These are phyloP conservation scores for Cryptoprocta ferox DNA, from an alignment of 2,797 vertebrate species.

Conservation along the genomic window DNA sequence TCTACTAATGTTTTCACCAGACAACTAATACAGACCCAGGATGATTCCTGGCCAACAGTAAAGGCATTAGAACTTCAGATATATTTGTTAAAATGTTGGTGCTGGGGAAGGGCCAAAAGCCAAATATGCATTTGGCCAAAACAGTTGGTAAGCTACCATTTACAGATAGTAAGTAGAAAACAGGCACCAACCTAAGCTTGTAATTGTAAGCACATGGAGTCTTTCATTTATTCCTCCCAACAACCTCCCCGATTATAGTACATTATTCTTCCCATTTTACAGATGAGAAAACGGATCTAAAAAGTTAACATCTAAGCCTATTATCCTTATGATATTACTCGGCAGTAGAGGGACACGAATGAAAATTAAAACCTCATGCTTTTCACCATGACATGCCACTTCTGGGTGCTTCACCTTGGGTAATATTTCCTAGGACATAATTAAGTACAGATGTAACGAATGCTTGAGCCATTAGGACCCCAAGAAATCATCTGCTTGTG, in stretches of 20 bases:
- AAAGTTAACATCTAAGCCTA: not conserved
- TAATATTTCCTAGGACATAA: constrained; percentile 59
- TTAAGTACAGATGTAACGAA: constrained; percentile 72
- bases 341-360: not conserved
- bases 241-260: not conserved
- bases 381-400: not conserved
- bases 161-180: not conserved
- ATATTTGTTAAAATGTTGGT: constrained; percentile 45
- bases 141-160: not conserved
- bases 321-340: not conserved
- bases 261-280: not conserved
- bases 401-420: constrained; percentile 32
- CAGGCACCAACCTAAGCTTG: not conserved
- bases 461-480: constrained; percentile 58
- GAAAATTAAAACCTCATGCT: not conserved
- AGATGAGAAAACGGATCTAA: constrained; percentile 26
- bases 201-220: not conserved
- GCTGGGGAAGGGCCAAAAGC: not conserved
- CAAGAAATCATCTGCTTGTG: constrained; percentile 68
- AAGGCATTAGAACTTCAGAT: constrained; percentile 6
- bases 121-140: constrained; percentile 48
- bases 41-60: not conserved
- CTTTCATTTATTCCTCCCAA: not conserved
- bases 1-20: constrained; percentile 64
- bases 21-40: constrained; percentile 27